Evolutionary conservation across 2,888 invertebrate genomes (phyloP).

Genomic region (Macrophya alboannulata): DNA sequence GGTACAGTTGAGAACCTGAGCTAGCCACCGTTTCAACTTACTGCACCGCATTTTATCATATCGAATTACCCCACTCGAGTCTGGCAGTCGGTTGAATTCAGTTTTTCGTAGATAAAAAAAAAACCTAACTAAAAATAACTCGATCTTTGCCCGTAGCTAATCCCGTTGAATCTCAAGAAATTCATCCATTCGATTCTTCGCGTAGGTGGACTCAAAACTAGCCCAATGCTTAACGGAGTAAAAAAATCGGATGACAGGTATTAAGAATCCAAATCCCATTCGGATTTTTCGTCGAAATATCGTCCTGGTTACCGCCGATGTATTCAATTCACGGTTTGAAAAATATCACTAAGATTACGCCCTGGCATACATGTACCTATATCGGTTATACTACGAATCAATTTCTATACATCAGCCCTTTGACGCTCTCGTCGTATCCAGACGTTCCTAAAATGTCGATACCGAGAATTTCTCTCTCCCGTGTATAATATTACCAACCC

Average conservation of each 20-base stretch:
- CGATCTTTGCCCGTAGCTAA: neutral
- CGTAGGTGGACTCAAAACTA: neutral
- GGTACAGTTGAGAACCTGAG: neutral
- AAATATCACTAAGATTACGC: neutral
- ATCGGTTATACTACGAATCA: neutral
- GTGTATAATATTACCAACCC: neutral
- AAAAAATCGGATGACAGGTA: neutral
- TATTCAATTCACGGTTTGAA: neutral
- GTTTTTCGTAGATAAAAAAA: neutral
- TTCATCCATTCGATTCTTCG: neutral
- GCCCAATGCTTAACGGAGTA: neutral
- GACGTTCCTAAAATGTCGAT: neutral
- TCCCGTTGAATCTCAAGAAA: neutral
- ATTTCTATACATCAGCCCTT: slow-evolving; percentile 1
- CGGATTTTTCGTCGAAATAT: neutral
- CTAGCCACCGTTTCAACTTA: neutral
- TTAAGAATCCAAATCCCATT: neutral
- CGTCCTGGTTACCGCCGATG: neutral
- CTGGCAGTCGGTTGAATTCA: neutral
- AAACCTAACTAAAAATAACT: neutral
- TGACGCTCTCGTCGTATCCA: neutral
- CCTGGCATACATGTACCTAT: neutral
- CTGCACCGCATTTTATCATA: neutral
- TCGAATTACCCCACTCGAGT: neutral
- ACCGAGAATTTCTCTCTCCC: neutral